A percentile compares a stretch with the other conserved stretches of the same genome.
Evolutionary conservation across 2,113 vertebrate species (phyloP).

Genomic region (Chrysochloris asiatica): DNA sequence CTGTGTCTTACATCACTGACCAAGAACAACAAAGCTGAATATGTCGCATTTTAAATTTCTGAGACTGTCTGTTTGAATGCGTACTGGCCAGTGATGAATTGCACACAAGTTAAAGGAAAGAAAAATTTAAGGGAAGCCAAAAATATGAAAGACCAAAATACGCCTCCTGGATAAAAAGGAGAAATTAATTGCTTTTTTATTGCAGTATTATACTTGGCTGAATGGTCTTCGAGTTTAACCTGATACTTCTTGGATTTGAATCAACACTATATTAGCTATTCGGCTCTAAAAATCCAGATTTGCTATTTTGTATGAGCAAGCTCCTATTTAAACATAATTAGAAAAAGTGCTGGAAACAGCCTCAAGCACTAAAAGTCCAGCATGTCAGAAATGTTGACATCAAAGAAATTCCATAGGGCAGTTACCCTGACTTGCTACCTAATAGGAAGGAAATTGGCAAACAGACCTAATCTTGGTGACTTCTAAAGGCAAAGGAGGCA

Average conservation of each 20-base stretch:
- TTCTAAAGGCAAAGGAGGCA: slow-evolving; percentile 46
- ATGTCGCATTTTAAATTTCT: slow-evolving; percentile 32
- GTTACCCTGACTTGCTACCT: slow-evolving; percentile 24
- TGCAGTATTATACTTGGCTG: slow-evolving; percentile 22
- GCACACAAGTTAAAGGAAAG: slow-evolving; percentile 39
- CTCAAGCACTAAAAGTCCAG: slow-evolving; percentile 44
- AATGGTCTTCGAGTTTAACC: slow-evolving; percentile 32
- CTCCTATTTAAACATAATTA: slow-evolving; percentile 71
- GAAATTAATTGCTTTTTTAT: slow-evolving; percentile 46
- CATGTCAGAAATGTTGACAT: slow-evolving; percentile 55
- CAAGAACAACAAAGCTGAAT: slow-evolving; percentile 8
- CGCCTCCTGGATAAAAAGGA: neutral
- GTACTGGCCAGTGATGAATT: slow-evolving; percentile 20
- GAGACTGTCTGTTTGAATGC: slow-evolving; percentile 29
- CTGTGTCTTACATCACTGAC: slow-evolving; percentile 44
- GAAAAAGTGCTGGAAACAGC: slow-evolving; percentile 57
- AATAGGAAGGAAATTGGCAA: slow-evolving; percentile 22
- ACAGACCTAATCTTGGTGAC: slow-evolving; percentile 42
- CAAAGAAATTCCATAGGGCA: slow-evolving; percentile 14
- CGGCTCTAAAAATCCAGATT: slow-evolving; percentile 70
- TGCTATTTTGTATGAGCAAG: slow-evolving; percentile 41
- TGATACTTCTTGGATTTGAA: slow-evolving; percentile 55
- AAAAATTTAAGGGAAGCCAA: slow-evolving; percentile 10
- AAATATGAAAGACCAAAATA: slow-evolving; percentile 24
- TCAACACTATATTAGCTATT: slow-evolving; percentile 53